phyloP scores from a whole-genome alignment of 1,140 invertebrate genomes.

The Gyrodactylus bullatarudis region DNA sequence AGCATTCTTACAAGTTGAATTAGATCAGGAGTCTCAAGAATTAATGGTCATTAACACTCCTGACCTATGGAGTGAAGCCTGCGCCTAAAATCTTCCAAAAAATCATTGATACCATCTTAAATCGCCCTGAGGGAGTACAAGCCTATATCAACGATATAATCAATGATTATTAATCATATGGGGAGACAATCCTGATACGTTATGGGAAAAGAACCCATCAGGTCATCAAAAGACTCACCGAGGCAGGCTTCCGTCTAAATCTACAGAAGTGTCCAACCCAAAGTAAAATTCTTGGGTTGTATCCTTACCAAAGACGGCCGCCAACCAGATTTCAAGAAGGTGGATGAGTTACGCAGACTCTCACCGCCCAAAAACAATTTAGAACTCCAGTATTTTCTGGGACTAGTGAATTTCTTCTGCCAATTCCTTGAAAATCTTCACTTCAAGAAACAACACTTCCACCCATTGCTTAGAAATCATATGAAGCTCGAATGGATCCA shows the following conservation, averaged over 20 bases:
- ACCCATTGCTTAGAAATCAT: no score
- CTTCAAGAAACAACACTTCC: background rate
- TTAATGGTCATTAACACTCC: no score
- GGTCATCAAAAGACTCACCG: background rate
- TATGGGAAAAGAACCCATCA: background rate
- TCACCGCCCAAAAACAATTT: background rate
- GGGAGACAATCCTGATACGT: background rate
- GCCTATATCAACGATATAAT: no score
- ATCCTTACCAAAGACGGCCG: background rate
- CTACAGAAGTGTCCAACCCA: background rate
- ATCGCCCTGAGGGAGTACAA: no score
- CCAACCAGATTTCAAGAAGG: background rate
- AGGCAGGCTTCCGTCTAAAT: background rate
- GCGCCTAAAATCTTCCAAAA: no score
- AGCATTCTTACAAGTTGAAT: no score
- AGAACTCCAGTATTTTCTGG: background rate
- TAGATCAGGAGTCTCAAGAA: no score
- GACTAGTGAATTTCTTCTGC: background rate
- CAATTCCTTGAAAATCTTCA: background rate
- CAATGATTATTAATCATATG: no score
- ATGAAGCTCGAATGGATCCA: no score
- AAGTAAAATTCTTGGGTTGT: background rate
- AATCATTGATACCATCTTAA: no score
- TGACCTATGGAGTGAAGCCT: no score
- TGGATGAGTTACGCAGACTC: background rate